These are phyloP conservation scores for Trichopria drosophilae DNA, from an alignment of 2,888 invertebrate genomes.

Conservation along the genomic window DNA sequence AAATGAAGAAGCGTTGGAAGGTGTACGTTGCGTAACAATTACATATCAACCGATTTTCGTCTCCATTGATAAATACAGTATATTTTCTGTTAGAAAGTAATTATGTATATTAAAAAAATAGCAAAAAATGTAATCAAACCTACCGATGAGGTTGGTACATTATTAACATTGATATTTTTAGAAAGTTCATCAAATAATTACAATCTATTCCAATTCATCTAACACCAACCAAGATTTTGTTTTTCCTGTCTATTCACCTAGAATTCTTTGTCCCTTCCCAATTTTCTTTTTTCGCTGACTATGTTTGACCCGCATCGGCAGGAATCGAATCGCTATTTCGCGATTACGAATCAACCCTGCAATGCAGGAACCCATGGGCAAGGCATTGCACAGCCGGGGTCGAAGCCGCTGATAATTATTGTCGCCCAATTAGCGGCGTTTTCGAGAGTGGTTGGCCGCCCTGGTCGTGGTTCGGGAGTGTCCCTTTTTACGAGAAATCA, in stretches of 20 bases:
- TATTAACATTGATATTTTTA: too few relatives aligned
- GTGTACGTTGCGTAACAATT: too few relatives aligned
- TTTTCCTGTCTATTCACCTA: background rate
- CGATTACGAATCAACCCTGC: conserved; percentile 29
- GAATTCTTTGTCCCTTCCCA: background rate
- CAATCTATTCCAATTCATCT: too few relatives aligned
- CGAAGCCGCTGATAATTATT: conserved; percentile 44
- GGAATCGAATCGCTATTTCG: conserved; percentile 34
- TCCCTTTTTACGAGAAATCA: conserved; percentile 44
- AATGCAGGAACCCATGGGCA: conserved; percentile 14
- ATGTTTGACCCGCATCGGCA: conserved; percentile 51
- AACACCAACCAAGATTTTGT: too few relatives aligned
- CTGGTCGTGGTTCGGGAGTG: conserved; percentile 2
- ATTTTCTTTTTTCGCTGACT: conserved; percentile 38
- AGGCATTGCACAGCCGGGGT: conserved; percentile 12
- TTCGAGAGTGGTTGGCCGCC: conserved; percentile 19
- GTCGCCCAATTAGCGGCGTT: conserved; percentile 44
- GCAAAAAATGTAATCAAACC: too few relatives aligned
- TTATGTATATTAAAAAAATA: too few relatives aligned
- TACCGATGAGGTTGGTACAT: too few relatives aligned
- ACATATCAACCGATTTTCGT: too few relatives aligned
- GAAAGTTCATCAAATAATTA: too few relatives aligned
- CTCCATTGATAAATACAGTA: too few relatives aligned
- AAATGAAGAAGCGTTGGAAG: too few relatives aligned
- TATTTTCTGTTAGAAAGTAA: too few relatives aligned